phyloP scores from a whole-genome alignment of 2,113 vertebrate genomes.

The Typhlomys cinereus region DNA sequence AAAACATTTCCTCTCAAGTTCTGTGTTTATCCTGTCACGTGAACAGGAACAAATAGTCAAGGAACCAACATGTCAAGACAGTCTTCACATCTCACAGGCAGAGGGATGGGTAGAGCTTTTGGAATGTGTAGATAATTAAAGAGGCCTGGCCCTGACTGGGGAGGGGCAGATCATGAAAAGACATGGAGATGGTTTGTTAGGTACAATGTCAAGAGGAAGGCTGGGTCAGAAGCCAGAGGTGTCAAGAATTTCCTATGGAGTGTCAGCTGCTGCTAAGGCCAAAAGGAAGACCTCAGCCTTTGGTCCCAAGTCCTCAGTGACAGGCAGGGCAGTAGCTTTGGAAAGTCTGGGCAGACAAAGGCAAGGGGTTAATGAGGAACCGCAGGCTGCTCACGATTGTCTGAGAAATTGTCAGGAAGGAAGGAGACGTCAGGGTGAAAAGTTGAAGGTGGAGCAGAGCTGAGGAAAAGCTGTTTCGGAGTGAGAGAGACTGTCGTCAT shows the following conservation, averaged over 20 bases:
- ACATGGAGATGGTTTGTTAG: background rate
- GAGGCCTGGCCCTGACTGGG: background rate
- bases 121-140: background rate
- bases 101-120: background rate
- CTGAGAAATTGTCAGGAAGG: background rate
- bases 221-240: background rate
- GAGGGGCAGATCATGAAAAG: background rate
- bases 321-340: background rate
- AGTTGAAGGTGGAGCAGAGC: constrained; percentile 37
- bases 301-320: background rate
- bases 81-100: background rate
- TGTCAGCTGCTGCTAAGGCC: background rate
- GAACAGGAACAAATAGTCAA: background rate
- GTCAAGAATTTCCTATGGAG: background rate
- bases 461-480: background rate
- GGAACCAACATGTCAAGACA: background rate
- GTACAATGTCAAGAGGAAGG: background rate
- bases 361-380: constrained; percentile 18
- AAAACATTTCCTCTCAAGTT: background rate
- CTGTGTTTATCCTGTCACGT: background rate
- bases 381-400: background rate
- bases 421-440: background rate
- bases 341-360: background rate
- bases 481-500: background rate
- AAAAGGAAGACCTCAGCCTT: background rate